phyloP scores from a whole-genome alignment of 2,888 invertebrate genomes.

The Yponomeuta plumbellus region DNA sequence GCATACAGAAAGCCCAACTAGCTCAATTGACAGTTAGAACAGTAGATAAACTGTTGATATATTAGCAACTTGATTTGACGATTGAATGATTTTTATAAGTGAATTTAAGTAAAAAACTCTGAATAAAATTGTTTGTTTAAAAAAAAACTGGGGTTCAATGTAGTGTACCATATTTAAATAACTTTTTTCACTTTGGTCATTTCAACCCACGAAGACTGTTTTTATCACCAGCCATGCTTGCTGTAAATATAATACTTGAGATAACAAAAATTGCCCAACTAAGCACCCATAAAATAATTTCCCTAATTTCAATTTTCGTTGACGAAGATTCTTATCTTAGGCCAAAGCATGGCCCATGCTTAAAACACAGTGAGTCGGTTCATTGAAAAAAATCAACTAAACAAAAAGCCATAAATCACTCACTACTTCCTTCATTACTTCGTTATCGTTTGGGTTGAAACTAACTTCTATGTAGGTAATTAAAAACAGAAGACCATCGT shows the following conservation, averaged over 20 bases:
- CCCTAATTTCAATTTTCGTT: neutral
- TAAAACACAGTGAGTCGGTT: conserved; percentile 31
- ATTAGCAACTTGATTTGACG: no score
- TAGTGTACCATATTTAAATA: no score
- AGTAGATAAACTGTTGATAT: no score
- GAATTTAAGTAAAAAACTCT: no score
- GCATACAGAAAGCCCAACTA: neutral
- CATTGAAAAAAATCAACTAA: conserved; percentile 42
- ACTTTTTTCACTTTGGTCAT: no score
- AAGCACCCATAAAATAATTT: conserved; percentile 15
- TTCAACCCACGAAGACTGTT: neutral
- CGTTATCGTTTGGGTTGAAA: conserved; percentile 46
- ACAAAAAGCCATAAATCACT: conserved; percentile 39
- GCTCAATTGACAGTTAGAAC: no score
- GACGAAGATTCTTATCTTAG: neutral
- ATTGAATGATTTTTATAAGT: no score
- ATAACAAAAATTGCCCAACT: neutral
- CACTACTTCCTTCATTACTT: conserved; percentile 48
- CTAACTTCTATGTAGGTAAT: conserved; percentile 22
- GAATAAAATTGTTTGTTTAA: no score
- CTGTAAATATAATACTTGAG: neutral
- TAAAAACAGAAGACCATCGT: neutral
- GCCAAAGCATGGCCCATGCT: neutral
- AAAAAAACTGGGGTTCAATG: no score
- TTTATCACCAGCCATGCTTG: neutral